Evolutionary conservation across 2,888 invertebrate genomes (phyloP).

Genomic region (Tipula vernalis): DNA sequence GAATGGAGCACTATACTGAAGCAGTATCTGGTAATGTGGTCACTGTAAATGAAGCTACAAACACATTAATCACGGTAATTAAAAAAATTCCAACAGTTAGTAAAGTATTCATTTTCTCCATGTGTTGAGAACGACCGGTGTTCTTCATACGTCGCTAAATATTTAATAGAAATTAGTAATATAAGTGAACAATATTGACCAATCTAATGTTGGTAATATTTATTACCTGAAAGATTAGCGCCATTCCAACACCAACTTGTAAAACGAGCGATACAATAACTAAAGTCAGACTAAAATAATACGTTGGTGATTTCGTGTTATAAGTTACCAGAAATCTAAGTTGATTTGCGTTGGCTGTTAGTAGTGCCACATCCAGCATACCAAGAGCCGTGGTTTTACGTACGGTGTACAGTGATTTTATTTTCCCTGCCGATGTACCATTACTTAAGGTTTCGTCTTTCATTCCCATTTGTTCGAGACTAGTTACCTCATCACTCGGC

Average conservation of each 20-base stretch:
- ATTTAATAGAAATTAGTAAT: slow-evolving; percentile 9
- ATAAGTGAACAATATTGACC: not conserved
- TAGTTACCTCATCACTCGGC: not conserved
- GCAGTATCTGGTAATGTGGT: slow-evolving; percentile 21
- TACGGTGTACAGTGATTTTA: not conserved
- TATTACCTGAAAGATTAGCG: not conserved
- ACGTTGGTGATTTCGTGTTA: not conserved
- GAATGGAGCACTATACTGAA: too few relatives aligned
- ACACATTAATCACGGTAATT: slow-evolving; percentile 54
- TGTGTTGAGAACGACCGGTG: slow-evolving; percentile 25
- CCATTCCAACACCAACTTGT: not conserved
- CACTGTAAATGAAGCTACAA: slow-evolving; percentile 42
- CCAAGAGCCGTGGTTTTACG: not conserved
- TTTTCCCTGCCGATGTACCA: not conserved
- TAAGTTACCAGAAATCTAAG: not conserved
- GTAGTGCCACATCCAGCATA: not conserved
- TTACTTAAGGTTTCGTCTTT: not conserved
- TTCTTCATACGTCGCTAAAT: slow-evolving; percentile 27
- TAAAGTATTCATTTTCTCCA: slow-evolving; percentile 45
- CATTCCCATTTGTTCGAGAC: not conserved
- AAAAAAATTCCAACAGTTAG: slow-evolving; percentile 50
- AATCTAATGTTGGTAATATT: not conserved
- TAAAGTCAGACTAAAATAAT: not conserved
- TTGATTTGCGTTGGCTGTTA: not conserved
- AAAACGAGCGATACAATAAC: not conserved